These are phyloP conservation scores for Ruditapes philippinarum DNA, from an alignment of 1,140 invertebrate genomes.

Conservation along the genomic window DNA sequence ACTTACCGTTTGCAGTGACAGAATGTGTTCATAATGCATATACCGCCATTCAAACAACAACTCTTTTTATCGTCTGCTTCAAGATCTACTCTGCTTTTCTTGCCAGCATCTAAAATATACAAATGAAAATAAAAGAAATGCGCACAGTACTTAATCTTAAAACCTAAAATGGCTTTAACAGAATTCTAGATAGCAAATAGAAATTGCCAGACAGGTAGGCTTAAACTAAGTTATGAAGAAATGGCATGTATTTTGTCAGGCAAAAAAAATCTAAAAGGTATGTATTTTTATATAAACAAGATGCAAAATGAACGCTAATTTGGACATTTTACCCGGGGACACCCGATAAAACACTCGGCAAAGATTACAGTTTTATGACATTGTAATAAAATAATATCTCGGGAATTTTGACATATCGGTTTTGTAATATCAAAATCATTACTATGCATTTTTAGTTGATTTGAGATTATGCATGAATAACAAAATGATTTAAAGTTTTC, in stretches of 20 bases:
- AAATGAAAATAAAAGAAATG: neutral
- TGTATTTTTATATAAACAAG: too few relatives aligned
- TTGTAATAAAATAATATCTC: neutral
- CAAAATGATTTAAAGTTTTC: too few relatives aligned
- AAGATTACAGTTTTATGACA: neutral
- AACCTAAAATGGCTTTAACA: neutral
- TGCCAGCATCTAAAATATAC: constrained; percentile 14
- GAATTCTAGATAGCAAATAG: neutral
- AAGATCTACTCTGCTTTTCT: too few relatives aligned
- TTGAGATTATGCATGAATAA: neutral
- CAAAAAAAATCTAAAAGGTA: too few relatives aligned
- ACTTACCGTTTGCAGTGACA: constrained; percentile 59
- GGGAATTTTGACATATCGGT: neutral
- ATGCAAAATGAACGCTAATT: neutral
- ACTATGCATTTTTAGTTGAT: too few relatives aligned
- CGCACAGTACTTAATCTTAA: too few relatives aligned
- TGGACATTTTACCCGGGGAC: neutral
- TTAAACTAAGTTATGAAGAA: neutral
- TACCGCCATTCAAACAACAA: constrained; percentile 46
- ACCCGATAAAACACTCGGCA: neutral
- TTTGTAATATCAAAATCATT: too few relatives aligned
- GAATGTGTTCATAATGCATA: constrained; percentile 61
- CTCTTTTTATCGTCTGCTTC: neutral
- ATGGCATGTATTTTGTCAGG: neutral
- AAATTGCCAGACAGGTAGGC: neutral